phyloP scores from a whole-genome alignment of 2,797 vertebrate genomes.

The Pteronotus mesoamericanus region DNA sequence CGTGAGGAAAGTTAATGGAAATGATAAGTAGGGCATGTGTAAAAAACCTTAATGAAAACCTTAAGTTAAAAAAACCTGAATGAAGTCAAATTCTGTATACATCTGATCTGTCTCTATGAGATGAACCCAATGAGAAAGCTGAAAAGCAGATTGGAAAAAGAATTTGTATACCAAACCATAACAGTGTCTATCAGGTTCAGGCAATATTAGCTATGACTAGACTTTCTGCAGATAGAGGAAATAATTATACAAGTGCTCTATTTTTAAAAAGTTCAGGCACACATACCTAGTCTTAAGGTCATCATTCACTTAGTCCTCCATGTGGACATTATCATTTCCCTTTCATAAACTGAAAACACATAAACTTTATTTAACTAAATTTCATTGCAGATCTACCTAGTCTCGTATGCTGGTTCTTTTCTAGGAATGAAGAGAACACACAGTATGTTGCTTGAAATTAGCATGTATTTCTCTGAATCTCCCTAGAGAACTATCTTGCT shows the following conservation, averaged over 20 bases:
- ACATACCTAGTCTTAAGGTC: not conserved
- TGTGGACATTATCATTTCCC: not conserved
- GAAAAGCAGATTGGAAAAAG: not conserved
- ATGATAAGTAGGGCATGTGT: not conserved
- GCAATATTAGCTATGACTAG: not conserved
- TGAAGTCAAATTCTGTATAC: not conserved
- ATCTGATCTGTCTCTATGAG: not conserved
- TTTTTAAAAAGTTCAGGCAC: not conserved
- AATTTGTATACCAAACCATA: not conserved
- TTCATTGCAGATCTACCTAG: not conserved
- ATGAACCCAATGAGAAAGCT: not conserved
- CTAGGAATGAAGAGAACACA: not conserved
- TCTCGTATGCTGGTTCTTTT: not conserved
- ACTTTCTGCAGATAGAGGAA: not conserved
- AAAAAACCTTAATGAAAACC: not conserved
- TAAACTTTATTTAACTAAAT: not conserved
- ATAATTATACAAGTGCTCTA: not conserved
- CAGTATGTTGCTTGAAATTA: not conserved
- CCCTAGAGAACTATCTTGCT: not conserved
- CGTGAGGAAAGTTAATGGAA: not conserved
- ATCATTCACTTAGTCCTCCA: not conserved
- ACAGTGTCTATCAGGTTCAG: not conserved
- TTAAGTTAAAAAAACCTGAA: not conserved
- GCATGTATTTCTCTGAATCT: not conserved
- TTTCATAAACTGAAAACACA: not conserved